These are phyloP conservation scores for Apis mellifera DNA, from an alignment of 1,140 invertebrate species.

Conservation along the genomic window Amel_HAv3.1 CM009936.2:15411501-15412000, in stretches of 20 bases:
- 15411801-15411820: constrained; percentile 38
- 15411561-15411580: constrained; percentile 7
- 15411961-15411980: background rate
- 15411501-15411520: constrained; percentile 17
- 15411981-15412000: background rate
- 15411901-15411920: background rate
- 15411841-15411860: constrained; percentile 34
- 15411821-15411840: constrained; percentile 19
- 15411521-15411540: background rate
- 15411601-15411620: constrained; percentile 62
- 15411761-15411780: constrained; percentile 6
- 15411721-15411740: background rate
- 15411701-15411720: background rate
- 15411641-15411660: constrained; percentile 32
- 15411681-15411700: constrained; percentile 6
- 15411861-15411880: constrained; percentile 13
- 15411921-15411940: background rate
- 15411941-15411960: background rate
- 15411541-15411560: background rate
- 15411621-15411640: constrained; percentile 65
- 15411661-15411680: background rate
- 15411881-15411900: constrained; percentile 31
- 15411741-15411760: constrained; percentile 25
- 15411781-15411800: constrained; percentile 17
- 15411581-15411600: constrained; percentile 58